Conservation (phyloP, 2,113 vertebrate genomes). For the Halcyon senegalensis region DNA sequence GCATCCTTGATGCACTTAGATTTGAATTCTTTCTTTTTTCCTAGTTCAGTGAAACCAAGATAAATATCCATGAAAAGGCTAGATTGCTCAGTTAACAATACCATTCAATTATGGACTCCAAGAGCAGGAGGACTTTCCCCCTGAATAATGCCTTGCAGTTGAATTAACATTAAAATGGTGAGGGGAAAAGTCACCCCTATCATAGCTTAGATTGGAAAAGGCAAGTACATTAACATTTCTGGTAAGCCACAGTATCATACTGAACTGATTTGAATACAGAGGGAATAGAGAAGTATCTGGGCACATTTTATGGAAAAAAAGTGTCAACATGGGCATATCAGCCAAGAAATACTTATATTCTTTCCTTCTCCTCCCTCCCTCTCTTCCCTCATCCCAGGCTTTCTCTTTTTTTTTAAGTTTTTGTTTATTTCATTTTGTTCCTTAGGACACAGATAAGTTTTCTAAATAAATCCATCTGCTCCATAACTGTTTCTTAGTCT, state of each 20-base stretch:
- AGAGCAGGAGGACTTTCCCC: neutral
- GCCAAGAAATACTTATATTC: constrained; percentile 11
- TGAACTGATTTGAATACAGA: constrained; percentile 20
- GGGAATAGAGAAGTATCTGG: constrained; percentile 11
- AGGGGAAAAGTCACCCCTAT: constrained; percentile 23
- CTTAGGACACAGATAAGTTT: neutral
- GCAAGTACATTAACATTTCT: constrained; percentile 8
- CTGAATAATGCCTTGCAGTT: neutral
- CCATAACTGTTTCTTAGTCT: neutral
- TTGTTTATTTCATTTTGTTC: neutral
- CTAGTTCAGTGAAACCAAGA: neutral
- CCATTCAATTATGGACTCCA: neutral
- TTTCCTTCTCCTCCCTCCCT: neutral
- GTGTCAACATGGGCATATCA: neutral
- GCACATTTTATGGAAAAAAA: constrained; percentile 33
- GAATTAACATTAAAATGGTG: neutral
- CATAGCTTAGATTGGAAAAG: constrained; percentile 41
- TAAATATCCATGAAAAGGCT: neutral
- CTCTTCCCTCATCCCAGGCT: neutral
- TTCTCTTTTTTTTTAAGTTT: neutral
- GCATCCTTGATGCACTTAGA: neutral
- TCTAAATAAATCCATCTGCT: constrained; percentile 3
- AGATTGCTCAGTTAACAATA: neutral
- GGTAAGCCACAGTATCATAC: constrained; percentile 15
- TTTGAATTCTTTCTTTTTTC: neutral